phyloP scores from a whole-genome alignment of 2,888 invertebrate genomes.

The Apoderus coryli region DNA sequence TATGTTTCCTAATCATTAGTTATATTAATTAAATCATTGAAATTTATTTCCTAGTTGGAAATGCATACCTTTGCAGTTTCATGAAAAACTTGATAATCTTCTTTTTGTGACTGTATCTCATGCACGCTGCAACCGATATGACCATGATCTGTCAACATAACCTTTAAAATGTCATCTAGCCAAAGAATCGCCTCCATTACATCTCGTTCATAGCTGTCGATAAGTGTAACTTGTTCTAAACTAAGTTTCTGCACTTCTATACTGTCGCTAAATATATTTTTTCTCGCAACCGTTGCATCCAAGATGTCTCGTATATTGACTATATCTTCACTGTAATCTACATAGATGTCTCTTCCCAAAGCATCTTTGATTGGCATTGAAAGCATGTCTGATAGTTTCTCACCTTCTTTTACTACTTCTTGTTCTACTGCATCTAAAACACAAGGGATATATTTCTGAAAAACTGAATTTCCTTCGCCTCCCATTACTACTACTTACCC shows the following conservation, averaged over 20 bases:
- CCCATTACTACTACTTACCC: too few species aligned
- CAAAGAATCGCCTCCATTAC: constrained; percentile 61
- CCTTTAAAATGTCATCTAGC: constrained; percentile 60
- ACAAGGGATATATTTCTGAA: too few species aligned
- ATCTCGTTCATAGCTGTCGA: constrained; percentile 62
- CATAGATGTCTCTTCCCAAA: constrained; percentile 50
- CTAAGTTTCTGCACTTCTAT: constrained; percentile 63
- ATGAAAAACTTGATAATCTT: constrained; percentile 60
- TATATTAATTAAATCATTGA: constrained; percentile 1
- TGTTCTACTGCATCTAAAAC: constrained; percentile 48
- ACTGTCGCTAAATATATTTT: constrained; percentile 56
- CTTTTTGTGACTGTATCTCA: constrained; percentile 61
- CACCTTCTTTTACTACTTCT: constrained; percentile 57
- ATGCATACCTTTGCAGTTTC: constrained; percentile 57
- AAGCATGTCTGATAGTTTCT: constrained; percentile 61
- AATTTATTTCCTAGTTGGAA: too few species aligned
- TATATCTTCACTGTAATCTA: constrained; percentile 58
- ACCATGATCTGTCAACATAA: constrained; percentile 51
- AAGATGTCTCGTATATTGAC: constrained; percentile 55
- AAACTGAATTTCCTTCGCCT: too few species aligned
- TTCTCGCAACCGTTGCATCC: constrained; percentile 51
- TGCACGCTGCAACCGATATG: constrained; percentile 58
- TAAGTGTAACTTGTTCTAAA: constrained; percentile 61
- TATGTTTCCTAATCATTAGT: constrained; percentile 49
- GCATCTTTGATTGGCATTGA: constrained; percentile 69